phyloP scores from a whole-genome alignment of 2,888 invertebrate species.

The Nymphalis c-album region DNA sequence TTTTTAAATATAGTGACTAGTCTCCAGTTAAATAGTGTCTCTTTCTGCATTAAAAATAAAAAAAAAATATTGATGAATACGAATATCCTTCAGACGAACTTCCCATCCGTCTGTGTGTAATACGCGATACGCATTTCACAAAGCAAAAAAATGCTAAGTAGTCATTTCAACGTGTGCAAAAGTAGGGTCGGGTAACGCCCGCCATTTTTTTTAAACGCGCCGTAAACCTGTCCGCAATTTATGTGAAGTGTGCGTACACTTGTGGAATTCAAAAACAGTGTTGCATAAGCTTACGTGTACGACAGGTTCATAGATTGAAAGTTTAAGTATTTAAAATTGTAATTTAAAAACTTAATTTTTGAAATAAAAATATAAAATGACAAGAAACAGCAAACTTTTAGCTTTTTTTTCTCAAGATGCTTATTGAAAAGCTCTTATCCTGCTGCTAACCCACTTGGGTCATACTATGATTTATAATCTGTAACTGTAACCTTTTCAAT shows the following conservation, averaged over 20 bases:
- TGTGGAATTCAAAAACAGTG: constrained; percentile 27
- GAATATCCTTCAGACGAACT: background rate
- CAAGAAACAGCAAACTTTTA: too few species aligned
- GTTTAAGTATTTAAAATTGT: too few species aligned
- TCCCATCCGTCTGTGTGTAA: constrained; percentile 13
- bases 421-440: too few species aligned
- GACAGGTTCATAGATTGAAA: constrained; percentile 12
- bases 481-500: too few species aligned
- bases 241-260: constrained; percentile 29
- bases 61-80: background rate
- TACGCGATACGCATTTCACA: constrained; percentile 15
- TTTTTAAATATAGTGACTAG: too few species aligned
- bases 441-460: too few species aligned
- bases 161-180: constrained; percentile 45
- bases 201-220: constrained; percentile 41
- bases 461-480: too few species aligned
- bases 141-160: constrained; percentile 50
- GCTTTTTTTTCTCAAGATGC: too few species aligned
- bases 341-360: too few species aligned
- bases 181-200: constrained; percentile 43
- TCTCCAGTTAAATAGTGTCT: too few species aligned
- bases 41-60: too few species aligned
- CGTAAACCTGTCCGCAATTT: constrained; percentile 34
- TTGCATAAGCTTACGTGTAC: constrained; percentile 5
- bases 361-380: too few species aligned